Conservation (phyloP, 2,888 invertebrate genomes). For the Drosophila subsilvestris region DNA sequence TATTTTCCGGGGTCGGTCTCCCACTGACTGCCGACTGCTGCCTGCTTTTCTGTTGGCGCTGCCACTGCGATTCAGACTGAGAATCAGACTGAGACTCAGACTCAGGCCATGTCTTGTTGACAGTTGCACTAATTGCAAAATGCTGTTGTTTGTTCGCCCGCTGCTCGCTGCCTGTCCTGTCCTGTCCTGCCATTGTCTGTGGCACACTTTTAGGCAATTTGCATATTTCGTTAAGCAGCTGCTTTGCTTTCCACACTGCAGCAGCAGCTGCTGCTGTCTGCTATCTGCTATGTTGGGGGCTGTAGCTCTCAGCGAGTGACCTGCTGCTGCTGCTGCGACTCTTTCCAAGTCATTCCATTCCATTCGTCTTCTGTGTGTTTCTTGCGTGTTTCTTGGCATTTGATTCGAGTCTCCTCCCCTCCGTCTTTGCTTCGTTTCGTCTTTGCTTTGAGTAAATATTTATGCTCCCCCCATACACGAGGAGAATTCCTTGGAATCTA, state of each 20-base stretch:
- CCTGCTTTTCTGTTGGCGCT: background rate
- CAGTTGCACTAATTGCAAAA: conserved; percentile 79
- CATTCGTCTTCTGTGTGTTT: background rate
- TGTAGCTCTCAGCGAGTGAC: conserved; percentile 2
- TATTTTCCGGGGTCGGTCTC: background rate
- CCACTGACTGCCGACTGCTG: background rate
- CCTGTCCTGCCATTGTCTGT: conserved; percentile 42
- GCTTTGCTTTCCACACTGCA: background rate
- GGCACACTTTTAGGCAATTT: conserved; percentile 70
- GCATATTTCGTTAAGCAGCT: conserved; percentile 75
- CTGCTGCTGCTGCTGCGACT: conserved; percentile 2
- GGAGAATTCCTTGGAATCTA: background rate
- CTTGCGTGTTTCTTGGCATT: background rate
- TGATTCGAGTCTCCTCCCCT: background rate
- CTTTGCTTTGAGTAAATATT: conserved; percentile 19
- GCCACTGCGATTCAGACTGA: background rate
- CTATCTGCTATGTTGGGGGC: background rate
- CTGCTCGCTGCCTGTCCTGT: background rate
- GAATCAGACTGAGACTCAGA: conserved; percentile 13
- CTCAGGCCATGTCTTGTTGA: conserved; percentile 59
- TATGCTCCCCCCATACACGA: background rate
- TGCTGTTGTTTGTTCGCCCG: conserved; percentile 69
- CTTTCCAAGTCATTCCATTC: conserved; percentile 9
- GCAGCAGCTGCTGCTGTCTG: conserved; percentile 4
- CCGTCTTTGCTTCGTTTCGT: background rate